A percentile compares a stretch with the other conserved stretches of the same genome.
Conservation (phyloP, 2,888 invertebrate genomes). For the Dryadula phaetusa region DNA sequence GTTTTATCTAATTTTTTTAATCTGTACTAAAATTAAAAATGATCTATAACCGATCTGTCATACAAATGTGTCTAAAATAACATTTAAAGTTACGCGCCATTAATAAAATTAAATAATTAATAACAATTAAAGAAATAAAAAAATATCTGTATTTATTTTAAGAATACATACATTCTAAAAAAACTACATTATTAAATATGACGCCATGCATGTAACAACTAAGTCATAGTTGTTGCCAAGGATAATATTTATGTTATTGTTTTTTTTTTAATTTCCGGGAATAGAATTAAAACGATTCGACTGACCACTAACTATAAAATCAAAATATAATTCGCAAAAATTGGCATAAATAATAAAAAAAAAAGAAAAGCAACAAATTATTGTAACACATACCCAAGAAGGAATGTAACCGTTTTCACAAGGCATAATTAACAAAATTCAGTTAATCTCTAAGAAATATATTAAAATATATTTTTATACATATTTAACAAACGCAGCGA, state of each 20-base stretch:
- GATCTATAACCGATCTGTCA: neutral
- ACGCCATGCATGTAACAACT: too few species aligned
- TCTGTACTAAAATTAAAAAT: neutral
- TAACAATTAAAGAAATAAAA: too few species aligned
- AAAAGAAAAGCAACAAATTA: neutral
- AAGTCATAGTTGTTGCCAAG: too few species aligned
- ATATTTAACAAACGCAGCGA: neutral
- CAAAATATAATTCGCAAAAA: neutral
- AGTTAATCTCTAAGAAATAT: neutral
- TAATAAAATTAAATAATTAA: neutral
- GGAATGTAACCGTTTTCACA: conserved; percentile 12
- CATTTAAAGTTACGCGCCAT: neutral
- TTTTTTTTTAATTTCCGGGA: too few species aligned
- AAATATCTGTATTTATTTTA: neutral
- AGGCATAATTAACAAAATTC: conserved; percentile 10
- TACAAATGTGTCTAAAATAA: neutral
- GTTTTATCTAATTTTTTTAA: neutral
- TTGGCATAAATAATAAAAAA: neutral
- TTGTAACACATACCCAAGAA: conserved; percentile 15
- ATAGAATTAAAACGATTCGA: neutral
- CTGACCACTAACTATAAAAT: too few species aligned
- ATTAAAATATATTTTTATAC: conserved; percentile 4
- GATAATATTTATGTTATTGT: too few species aligned
- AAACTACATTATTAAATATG: neutral
- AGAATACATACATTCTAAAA: neutral